A percentile compares a stretch with the other conserved stretches of the same genome.
Evolutionary conservation across 2,797 vertebrate genomes (phyloP).

Genomic region (Intellagama lesueurii): DNA sequence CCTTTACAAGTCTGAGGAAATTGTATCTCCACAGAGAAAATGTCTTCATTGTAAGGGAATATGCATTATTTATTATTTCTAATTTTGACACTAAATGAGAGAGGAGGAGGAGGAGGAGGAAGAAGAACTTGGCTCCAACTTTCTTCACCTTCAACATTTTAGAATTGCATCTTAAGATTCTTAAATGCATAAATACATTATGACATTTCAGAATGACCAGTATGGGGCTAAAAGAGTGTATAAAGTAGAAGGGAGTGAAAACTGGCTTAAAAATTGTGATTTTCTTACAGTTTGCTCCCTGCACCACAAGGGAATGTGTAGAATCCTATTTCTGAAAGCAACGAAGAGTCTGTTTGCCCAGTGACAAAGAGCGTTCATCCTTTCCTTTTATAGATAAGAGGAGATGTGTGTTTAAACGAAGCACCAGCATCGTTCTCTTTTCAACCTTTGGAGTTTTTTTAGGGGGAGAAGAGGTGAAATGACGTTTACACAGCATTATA

Average conservation of each 20-base stretch:
- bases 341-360: background rate
- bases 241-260: background rate
- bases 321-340: conserved; percentile 10
- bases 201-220: background rate
- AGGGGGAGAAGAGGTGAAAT: background rate
- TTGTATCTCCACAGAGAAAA: too few species aligned
- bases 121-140: background rate
- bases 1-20: too few species aligned
- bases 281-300: background rate
- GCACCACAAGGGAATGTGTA: background rate
- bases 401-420: background rate
- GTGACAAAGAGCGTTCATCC: background rate
- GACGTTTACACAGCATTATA: conserved; percentile 28
- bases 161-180: background rate
- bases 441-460: background rate
- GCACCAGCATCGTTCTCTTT: background rate
- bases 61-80: too few species aligned
- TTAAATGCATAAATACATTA: background rate
- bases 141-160: background rate
- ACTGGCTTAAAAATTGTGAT: background rate
- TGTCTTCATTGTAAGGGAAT: too few species aligned
- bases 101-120: background rate
- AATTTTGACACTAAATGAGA: background rate
- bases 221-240: conserved; percentile 8
- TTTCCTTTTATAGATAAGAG: conserved; percentile 4